phyloP scores from a whole-genome alignment of 2,888 invertebrate genomes.

The Linyphia triangularis region DNA sequence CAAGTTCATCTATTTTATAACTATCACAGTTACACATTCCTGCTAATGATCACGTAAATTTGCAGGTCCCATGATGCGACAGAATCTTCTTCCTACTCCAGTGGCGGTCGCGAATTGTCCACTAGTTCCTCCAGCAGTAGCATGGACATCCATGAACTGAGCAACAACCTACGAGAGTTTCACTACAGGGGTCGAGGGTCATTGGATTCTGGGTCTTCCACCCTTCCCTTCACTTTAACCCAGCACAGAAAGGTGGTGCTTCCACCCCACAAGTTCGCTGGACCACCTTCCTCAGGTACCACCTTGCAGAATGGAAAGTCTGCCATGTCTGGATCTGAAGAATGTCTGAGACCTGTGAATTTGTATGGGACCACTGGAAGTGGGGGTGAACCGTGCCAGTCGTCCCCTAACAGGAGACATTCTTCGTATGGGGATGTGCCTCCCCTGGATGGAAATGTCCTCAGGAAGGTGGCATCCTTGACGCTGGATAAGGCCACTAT shows the following conservation, averaged over 20 bases:
- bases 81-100: conserved; percentile 56
- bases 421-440: conserved; percentile 75
- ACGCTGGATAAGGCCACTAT: conserved; percentile 86
- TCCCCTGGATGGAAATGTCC: conserved; percentile 82
- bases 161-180: background rate
- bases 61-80: background rate
- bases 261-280: conserved; percentile 71
- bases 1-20: too few relatives aligned
- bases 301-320: conserved; percentile 46
- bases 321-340: conserved; percentile 64
- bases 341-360: conserved; percentile 61
- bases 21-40: too few relatives aligned
- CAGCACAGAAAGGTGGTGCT: conserved; percentile 74
- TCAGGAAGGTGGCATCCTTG: conserved; percentile 91
- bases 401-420: conserved; percentile 60
- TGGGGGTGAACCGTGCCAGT: conserved; percentile 5
- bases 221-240: conserved; percentile 67
- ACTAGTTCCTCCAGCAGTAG: conserved; percentile 44
- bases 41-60: too few relatives aligned
- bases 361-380: conserved; percentile 53
- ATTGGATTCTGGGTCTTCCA: conserved; percentile 46
- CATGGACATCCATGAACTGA: conserved; percentile 35
- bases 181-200: conserved; percentile 38
- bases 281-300: background rate
- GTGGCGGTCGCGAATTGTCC: conserved; percentile 41